Conservation (phyloP, 2,888 invertebrate genomes). For the Melanostoma scalare region DNA sequence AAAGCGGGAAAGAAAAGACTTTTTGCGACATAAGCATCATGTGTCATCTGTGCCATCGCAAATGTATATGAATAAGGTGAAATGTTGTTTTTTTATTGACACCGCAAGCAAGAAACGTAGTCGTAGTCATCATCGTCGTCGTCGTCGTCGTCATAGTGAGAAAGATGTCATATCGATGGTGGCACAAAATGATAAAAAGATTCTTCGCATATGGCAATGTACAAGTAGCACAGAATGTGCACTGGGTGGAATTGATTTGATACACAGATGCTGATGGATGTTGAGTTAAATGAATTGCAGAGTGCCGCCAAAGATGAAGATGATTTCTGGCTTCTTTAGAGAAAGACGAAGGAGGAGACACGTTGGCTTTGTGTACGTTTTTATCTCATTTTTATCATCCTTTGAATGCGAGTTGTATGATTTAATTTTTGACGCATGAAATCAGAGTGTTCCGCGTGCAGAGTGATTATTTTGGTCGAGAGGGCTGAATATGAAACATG, state of each 20-base stretch:
- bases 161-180: conserved; percentile 42
- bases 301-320: conserved; percentile 53
- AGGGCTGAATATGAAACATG: conserved; percentile 30
- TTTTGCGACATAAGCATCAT: conserved; percentile 60
- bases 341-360: conserved; percentile 8
- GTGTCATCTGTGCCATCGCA: conserved; percentile 67
- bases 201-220: conserved; percentile 56
- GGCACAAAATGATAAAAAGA: conserved; percentile 60
- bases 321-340: conserved; percentile 29
- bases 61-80: conserved; percentile 55
- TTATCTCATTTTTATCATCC: conserved; percentile 27
- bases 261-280: conserved; percentile 72
- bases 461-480: conserved; percentile 35
- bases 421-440: conserved; percentile 69
- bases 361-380: conserved; percentile 10
- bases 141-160: conserved; percentile 8
- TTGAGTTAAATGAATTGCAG: conserved; percentile 71
- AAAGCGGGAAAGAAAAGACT: conserved; percentile 52
- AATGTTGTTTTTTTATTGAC: conserved; percentile 53
- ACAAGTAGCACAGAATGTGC: conserved; percentile 39
- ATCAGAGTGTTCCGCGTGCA: conserved; percentile 30
- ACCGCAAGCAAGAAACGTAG: conserved; percentile 50
- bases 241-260: conserved; percentile 66
- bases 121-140: background rate
- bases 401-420: conserved; percentile 54